Evolutionary conservation across 2,113 vertebrate species (phyloP).

Genomic region (Barnardius zonarius): DNA sequence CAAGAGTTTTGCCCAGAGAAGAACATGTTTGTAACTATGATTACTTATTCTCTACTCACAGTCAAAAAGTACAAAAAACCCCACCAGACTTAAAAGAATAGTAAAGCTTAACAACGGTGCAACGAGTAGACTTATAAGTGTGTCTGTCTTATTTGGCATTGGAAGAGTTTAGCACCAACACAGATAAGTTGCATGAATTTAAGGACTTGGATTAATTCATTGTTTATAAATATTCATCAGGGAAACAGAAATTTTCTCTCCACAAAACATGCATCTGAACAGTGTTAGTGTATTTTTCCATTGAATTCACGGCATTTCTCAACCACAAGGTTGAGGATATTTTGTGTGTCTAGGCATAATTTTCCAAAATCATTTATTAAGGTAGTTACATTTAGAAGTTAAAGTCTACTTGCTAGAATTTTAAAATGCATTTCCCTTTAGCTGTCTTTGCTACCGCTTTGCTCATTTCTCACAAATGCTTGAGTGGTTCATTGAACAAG

Average conservation of each 20-base stretch:
- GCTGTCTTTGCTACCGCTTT: neutral
- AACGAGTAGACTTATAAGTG: neutral
- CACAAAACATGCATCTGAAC: neutral
- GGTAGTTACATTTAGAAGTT: neutral
- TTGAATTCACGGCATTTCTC: neutral
- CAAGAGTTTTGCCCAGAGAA: neutral
- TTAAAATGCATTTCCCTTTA: neutral
- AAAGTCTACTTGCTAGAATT: neutral
- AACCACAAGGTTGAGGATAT: neutral
- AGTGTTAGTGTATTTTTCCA: neutral
- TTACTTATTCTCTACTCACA: neutral
- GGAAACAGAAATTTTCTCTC: neutral
- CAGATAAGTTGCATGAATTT: neutral
- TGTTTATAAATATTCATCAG: neutral
- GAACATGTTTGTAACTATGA: neutral
- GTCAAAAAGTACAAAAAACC: neutral
- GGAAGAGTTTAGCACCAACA: neutral
- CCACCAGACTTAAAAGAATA: neutral
- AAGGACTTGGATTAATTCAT: neutral
- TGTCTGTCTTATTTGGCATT: neutral
- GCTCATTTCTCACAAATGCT: neutral
- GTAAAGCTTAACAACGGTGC: neutral
- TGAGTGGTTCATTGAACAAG: neutral
- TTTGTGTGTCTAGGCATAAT: neutral
- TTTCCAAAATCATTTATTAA: neutral